Base-by-base conservation (phyloP, 2,888 invertebrate species). In the Lasioglossum marginatum region DNA sequence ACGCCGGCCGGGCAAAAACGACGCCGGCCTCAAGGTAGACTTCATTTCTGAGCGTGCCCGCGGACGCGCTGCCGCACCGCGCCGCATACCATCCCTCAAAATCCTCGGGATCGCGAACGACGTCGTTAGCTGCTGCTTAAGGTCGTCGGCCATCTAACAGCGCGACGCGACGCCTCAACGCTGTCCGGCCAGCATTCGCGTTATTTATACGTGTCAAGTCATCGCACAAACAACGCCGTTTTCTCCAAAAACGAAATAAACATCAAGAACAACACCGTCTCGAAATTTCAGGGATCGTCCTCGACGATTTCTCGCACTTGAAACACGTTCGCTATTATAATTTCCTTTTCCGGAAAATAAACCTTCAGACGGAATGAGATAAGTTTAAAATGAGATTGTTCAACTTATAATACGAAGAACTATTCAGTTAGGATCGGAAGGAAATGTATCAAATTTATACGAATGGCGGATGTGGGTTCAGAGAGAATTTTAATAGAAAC, bases 11-110 rank as follows among this genome's bases (percentile, higher is more conserved):
- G 3, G 86, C 82, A 90, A 90, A 91, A 91, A 91, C 68, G 79
- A 84, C 81, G 71, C 57, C 75, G 66, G 60, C n/a, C 81, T 90
- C 90, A 90, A 90, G 90, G 90, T 79, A 86, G 90, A 87, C 90
- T 89, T 90, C 84, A 91, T 90, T 89, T 86, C 87, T 86, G 85
- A 73, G 76, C 72, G 73, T 76, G 76, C 45, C 63, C 63, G 83
- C 45, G 72, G 63, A 23, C 68, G 68, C 68, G 37, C 4, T 34
- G 68, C 60, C 63, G 31, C 63, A 4, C 23, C 68, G 34, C 43
- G 43, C 57, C 75, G 60, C 77, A 31, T 57, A 77, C 81, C 76
- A 78, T 77, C 89, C 88, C 83, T 89, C 73, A 85, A 86, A 86
- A 87, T 86, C 76, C 43, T 37, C n/a, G 43, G 52, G 68, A 60